These are phyloP conservation scores for Drosophila leonis DNA, from an alignment of 2,888 invertebrate genomes.

Conservation along the genomic window DNA sequence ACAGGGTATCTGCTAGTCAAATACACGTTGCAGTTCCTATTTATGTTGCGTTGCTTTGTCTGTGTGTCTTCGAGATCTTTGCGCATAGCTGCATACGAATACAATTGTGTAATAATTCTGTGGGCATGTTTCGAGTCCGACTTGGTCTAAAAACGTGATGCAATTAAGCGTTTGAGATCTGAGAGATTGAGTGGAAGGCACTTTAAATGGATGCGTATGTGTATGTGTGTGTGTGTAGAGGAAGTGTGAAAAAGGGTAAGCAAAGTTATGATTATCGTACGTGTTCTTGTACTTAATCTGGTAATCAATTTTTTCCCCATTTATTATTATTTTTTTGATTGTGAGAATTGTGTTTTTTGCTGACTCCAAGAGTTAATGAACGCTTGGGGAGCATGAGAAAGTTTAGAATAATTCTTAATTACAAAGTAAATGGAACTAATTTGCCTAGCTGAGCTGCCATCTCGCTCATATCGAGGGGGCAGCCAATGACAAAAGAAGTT, in stretches of 20 bases:
- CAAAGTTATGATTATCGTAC: conserved; percentile 80
- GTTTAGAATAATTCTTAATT: conserved; percentile 50
- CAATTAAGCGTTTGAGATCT: conserved; percentile 73
- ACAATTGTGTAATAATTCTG: conserved; percentile 78
- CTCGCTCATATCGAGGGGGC: not conserved
- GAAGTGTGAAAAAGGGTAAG: conserved; percentile 69
- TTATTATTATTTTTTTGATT: conserved; percentile 58
- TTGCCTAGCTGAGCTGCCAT: conserved; percentile 4
- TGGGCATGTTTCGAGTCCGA: conserved; percentile 38
- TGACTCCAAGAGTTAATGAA: conserved; percentile 41
- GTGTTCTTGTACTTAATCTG: conserved; percentile 62
- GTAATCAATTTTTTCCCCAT: conserved; percentile 76
- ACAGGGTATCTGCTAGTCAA: not conserved
- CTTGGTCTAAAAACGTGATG: conserved; percentile 80
- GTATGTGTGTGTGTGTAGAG: conserved; percentile 17
- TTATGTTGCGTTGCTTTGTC: conserved; percentile 3
- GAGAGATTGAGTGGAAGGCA: conserved; percentile 53
- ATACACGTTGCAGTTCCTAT: not conserved
- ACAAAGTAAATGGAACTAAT: conserved; percentile 37
- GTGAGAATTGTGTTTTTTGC: conserved; percentile 58
- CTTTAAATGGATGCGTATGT: conserved; percentile 34
- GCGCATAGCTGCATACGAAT: conserved; percentile 29
- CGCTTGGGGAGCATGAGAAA: conserved; percentile 47
- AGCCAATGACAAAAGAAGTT: conserved; percentile 6
- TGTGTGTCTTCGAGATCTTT: conserved; percentile 29